phyloP scores from a whole-genome alignment of 2,888 invertebrate genomes.

The Nomada hirtipes region DNA sequence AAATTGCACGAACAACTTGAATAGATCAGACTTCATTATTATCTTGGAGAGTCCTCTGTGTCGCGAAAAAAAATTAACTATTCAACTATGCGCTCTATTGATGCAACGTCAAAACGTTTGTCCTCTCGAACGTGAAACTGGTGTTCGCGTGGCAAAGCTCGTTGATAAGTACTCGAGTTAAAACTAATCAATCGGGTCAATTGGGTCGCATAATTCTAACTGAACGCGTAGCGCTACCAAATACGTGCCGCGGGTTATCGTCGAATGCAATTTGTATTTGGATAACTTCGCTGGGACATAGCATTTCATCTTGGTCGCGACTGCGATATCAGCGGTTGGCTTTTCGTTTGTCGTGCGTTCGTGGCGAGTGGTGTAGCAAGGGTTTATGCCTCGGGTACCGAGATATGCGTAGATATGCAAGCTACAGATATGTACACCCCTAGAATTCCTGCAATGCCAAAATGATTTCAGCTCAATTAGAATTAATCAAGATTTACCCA shows the following conservation, averaged over 20 bases:
- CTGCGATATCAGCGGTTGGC: conserved; percentile 53
- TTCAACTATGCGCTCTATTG: too few species aligned
- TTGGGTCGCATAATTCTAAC: conserved; percentile 21
- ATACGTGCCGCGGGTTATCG: conserved; percentile 37
- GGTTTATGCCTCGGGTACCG: conserved; percentile 54
- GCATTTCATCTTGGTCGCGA: conserved; percentile 49
- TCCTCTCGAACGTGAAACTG: not conserved
- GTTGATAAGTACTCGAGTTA: conserved; percentile 16
- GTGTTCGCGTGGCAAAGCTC: not conserved
- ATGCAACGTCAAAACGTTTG: not conserved
- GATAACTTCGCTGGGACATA: conserved; percentile 39
- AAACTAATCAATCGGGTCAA: conserved; percentile 19
- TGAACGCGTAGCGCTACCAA: conserved; percentile 10
- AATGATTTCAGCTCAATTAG: conserved; percentile 17
- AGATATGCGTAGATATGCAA: conserved; percentile 31
- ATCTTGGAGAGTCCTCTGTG: too few species aligned
- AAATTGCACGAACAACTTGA: too few species aligned
- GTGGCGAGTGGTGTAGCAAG: conserved; percentile 54
- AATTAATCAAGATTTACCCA: conserved; percentile 11
- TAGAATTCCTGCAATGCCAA: conserved; percentile 1
- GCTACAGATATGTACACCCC: conserved; percentile 20
- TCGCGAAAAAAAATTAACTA: too few species aligned
- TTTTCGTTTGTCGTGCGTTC: conserved; percentile 60
- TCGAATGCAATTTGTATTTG: conserved; percentile 49
- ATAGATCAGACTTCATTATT: too few species aligned